Base-by-base conservation (phyloP, 2,888 invertebrate species). In the Tiliacea aurago region DNA sequence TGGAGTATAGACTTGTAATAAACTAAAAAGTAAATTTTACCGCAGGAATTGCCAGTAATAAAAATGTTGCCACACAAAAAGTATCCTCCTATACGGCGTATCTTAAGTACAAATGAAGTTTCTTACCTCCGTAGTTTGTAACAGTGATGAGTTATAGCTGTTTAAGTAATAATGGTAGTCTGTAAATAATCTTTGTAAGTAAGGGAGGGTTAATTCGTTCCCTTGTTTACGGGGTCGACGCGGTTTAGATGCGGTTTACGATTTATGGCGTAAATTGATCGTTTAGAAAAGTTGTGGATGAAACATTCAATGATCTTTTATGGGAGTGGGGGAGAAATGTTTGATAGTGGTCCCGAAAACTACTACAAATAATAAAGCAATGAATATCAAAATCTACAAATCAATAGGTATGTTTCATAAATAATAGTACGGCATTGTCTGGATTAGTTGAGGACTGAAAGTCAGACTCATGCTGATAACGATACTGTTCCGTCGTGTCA, bases 131-230 rank as follows among this genome's bases (percentile, higher is more conserved):
- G 37, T 68, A 81, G 78, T 84, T 72, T 45, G 69, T 33, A 78
- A 76, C 75, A 68, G 70, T 64, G 74, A 80, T 85, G 83, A 82
- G 71, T 77, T 85, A 84, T 77, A 68, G 70, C 61, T 75, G 70
- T 85, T 73, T 77, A 68, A 79, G 71, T 71, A 80, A 79, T 82
- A 79, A 81, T 71, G 71, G 61, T 58, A 47, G 76, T 74, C 76
- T 72, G 73, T 78, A 76, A 78, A 84, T 81, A 84, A 72, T 23
- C 65, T 68, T 51, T 58, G 63, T 70, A 64, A 84, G 73, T 64
- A 62, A 64, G 73, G 61, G 65, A 53, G 49, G 59, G 70, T 80
- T 82, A 76, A 79, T 79, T 77, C 65, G 58, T 63, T 76, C 43
- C 43, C 69, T 79, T 75, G 74, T 76, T 82, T 76, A 74, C 55